phyloP scores from a whole-genome alignment of 1,140 invertebrate species.

The Phocides pigmalion region DNA sequence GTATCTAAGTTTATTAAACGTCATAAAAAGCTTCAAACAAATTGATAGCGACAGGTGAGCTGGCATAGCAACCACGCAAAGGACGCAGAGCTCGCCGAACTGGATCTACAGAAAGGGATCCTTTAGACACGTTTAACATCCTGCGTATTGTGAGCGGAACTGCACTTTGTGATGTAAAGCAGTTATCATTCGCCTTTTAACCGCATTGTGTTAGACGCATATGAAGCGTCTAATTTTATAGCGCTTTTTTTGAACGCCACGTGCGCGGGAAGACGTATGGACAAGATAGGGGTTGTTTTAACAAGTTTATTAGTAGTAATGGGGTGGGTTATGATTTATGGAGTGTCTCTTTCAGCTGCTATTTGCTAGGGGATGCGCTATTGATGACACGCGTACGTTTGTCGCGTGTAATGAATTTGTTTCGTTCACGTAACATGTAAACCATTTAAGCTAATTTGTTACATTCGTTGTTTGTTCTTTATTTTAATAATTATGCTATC shows the following conservation, averaged over 20 bases:
- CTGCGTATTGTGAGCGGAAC: constrained; percentile 57
- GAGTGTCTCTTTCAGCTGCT: constrained; percentile 76
- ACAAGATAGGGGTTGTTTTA: constrained; percentile 82
- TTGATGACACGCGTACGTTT: constrained; percentile 72
- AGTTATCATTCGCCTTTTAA: constrained; percentile 76
- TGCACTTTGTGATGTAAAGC: constrained; percentile 76
- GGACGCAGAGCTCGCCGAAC: constrained; percentile 44
- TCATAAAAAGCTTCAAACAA: constrained; percentile 30
- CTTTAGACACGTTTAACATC: constrained; percentile 62
- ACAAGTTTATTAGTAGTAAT: constrained; percentile 81
- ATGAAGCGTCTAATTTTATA: constrained; percentile 70
- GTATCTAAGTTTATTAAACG: constrained; percentile 18
- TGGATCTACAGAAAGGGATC: constrained; percentile 52
- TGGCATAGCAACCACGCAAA: constrained; percentile 63
- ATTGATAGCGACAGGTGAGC: constrained; percentile 64
- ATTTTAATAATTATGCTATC: background rate
- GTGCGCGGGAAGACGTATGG: constrained; percentile 65
- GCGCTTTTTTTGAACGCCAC: constrained; percentile 70
- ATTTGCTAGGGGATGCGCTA: constrained; percentile 69
- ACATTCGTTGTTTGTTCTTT: constrained; percentile 39
- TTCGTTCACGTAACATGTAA: constrained; percentile 47
- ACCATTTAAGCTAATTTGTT: constrained; percentile 25
- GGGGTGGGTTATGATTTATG: constrained; percentile 79
- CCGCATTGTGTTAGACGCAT: constrained; percentile 53
- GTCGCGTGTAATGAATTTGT: constrained; percentile 53